Evolutionary conservation across 2,797 vertebrate genomes (phyloP).

Genomic region (Danio kyathit): DNA sequence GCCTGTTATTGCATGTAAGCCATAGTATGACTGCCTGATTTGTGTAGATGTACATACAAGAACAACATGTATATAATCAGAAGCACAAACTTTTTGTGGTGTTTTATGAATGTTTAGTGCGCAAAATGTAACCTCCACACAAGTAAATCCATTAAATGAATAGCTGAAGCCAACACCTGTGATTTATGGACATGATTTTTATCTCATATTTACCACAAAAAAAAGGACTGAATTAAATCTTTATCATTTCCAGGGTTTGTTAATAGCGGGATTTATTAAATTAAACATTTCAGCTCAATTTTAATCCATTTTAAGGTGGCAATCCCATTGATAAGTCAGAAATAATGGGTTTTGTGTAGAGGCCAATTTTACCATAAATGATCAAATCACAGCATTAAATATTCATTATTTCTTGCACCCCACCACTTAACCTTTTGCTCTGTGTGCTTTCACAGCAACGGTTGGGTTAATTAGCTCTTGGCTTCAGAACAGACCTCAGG

Average conservation of each 20-base stretch:
- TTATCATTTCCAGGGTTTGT: background rate
- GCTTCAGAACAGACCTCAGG: constrained; percentile 16
- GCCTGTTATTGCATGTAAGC: constrained; percentile 9
- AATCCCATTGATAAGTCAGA: background rate
- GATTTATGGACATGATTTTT: background rate
- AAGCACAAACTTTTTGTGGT: background rate
- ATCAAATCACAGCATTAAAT: constrained; percentile 40
- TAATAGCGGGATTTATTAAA: background rate
- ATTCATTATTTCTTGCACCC: constrained; percentile 27
- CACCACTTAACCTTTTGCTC: constrained; percentile 17
- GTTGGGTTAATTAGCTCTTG: constrained; percentile 43
- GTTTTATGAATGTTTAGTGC: background rate
- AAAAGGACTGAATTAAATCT: background rate
- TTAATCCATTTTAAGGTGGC: background rate
- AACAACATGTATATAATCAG: background rate
- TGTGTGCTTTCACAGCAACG: constrained; percentile 27
- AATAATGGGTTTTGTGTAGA: constrained; percentile 3
- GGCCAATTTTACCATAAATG: constrained; percentile 45
- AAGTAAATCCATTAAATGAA: constrained; percentile 10
- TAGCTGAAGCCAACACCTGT: background rate
- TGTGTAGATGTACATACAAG: background rate
- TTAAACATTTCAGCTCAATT: background rate
- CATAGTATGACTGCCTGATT: background rate
- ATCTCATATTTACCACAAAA: background rate
- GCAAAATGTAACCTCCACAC: background rate